phyloP scores from a whole-genome alignment of 2,113 vertebrate species.

The Crypturellus undulatus region DNA sequence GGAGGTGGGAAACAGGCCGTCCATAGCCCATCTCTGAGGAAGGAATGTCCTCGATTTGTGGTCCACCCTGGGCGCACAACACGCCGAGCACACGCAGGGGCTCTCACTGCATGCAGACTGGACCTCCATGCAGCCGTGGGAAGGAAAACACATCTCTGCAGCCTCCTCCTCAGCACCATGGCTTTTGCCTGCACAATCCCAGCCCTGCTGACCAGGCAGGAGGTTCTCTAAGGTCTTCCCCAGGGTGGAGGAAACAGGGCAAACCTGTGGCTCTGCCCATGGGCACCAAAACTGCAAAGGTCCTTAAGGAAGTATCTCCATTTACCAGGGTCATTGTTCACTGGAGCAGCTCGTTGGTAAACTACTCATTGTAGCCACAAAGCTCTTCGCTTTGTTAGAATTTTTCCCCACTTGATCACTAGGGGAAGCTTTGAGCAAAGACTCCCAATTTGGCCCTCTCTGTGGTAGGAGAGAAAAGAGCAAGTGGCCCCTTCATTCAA shows the following conservation, averaged over 20 bases:
- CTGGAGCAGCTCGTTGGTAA: neutral
- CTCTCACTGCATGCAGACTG: neutral
- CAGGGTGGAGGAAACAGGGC: neutral
- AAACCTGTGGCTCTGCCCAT: neutral
- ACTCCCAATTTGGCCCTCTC: neutral
- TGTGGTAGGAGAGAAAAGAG: neutral
- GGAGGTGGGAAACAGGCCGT: neutral
- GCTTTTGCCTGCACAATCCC: neutral
- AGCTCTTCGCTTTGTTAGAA: neutral
- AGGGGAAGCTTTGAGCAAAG: neutral
- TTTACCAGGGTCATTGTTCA: neutral
- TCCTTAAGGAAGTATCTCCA: neutral
- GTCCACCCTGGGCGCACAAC: neutral
- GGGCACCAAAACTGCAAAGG: neutral
- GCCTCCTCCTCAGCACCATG: neutral
- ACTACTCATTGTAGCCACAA: neutral
- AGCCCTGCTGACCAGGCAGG: neutral
- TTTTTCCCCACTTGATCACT: neutral
- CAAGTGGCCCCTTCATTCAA: neutral
- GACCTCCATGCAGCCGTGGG: accelerated
- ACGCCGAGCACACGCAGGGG: neutral
- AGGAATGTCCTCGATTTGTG: neutral
- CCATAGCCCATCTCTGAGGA: accelerated
- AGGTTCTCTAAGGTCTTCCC: neutral
- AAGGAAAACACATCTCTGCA: neutral